phyloP scores from a whole-genome alignment of 2,888 invertebrate genomes.

The Ichneumon xanthorius region DNA sequence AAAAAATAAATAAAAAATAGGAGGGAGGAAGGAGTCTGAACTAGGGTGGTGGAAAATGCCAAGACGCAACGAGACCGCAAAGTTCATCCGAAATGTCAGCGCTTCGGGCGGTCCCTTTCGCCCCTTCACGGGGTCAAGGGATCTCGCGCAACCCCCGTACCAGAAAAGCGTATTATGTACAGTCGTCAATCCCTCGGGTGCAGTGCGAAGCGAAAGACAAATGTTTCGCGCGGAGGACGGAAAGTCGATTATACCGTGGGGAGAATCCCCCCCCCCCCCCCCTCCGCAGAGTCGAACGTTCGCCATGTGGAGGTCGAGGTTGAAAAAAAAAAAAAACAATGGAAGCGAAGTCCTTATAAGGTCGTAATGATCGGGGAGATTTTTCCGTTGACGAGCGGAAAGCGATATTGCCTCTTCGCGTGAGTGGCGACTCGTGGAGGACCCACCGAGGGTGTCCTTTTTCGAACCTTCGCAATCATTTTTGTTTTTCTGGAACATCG shows the following conservation, averaged over 20 bases:
- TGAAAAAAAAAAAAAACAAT: constrained; percentile 7
- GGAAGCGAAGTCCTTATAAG: not conserved
- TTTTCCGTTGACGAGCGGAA: not conserved
- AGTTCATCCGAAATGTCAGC: constrained; percentile 82
- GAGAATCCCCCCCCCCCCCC: not conserved
- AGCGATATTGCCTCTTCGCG: not conserved
- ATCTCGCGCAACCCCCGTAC: constrained; percentile 40
- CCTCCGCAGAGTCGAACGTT: constrained; percentile 3
- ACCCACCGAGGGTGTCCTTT: too few relatives aligned
- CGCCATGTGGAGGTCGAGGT: not conserved
- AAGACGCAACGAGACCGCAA: constrained; percentile 68
- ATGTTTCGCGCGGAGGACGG: constrained; percentile 23
- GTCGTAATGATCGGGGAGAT: not conserved
- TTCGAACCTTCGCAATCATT: too few relatives aligned
- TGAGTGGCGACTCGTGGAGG: too few relatives aligned
- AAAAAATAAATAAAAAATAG: not conserved
- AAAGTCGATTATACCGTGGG: constrained; percentile 42
- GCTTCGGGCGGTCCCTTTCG: constrained; percentile 12
- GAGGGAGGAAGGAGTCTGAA: not conserved
- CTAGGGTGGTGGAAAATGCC: constrained; percentile 72
- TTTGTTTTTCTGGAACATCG: too few relatives aligned
- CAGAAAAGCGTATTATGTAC: constrained; percentile 25
- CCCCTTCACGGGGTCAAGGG: constrained; percentile 26
- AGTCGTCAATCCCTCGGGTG: constrained; percentile 49
- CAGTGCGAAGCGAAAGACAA: constrained; percentile 26